Percentiles rank a stretch among this genome's conserved stretches.
phyloP scores from a whole-genome alignment of 2,888 invertebrate genomes.

The Zygaena filipendulae region DNA sequence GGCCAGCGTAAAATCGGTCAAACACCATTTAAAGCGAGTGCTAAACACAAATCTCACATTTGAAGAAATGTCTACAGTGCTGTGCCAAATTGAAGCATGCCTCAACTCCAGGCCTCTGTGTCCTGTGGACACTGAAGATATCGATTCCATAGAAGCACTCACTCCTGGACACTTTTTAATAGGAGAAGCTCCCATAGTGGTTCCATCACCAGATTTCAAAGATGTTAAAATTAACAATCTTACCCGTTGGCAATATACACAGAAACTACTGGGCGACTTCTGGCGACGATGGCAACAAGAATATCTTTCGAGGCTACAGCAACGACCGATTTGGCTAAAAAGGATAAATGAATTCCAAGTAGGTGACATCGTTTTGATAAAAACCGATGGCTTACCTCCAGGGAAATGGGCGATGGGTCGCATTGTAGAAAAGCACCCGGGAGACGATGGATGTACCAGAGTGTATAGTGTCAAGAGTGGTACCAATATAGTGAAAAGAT shows the following conservation, averaged over 20 bases:
- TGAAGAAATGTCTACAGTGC: slow-evolving; percentile 14
- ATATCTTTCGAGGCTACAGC: slow-evolving; percentile 16
- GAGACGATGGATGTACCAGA: slow-evolving; percentile 15
- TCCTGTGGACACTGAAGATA: slow-evolving; percentile 4
- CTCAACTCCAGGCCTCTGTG: slow-evolving; percentile 12
- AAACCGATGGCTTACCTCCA: slow-evolving; percentile 17
- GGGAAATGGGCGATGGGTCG: slow-evolving; percentile 18
- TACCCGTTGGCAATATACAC: slow-evolving; percentile 17
- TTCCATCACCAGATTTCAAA: slow-evolving; percentile 12
- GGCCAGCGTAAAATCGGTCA: slow-evolving; percentile 12
- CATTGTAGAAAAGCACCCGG: slow-evolving; percentile 16
- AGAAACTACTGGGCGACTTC: slow-evolving; percentile 16
- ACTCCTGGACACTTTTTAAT: slow-evolving; percentile 22
- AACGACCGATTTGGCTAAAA: slow-evolving; percentile 17
- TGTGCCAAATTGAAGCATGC: slow-evolving; percentile 15
- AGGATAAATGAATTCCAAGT: slow-evolving; percentile 13
- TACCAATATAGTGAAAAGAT: slow-evolving; percentile 10
- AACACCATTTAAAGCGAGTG: slow-evolving; percentile 8
- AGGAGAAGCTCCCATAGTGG: slow-evolving; percentile 14
- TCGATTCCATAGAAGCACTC: slow-evolving; percentile 9
- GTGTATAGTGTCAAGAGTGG: slow-evolving; percentile 18
- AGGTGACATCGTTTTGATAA: slow-evolving; percentile 19
- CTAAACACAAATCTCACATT: slow-evolving; percentile 8
- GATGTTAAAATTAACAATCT: slow-evolving; percentile 9
- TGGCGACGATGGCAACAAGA: slow-evolving; percentile 19